Conservation (phyloP, 2,113 vertebrate species). For the Thomomys bottae region DNA sequence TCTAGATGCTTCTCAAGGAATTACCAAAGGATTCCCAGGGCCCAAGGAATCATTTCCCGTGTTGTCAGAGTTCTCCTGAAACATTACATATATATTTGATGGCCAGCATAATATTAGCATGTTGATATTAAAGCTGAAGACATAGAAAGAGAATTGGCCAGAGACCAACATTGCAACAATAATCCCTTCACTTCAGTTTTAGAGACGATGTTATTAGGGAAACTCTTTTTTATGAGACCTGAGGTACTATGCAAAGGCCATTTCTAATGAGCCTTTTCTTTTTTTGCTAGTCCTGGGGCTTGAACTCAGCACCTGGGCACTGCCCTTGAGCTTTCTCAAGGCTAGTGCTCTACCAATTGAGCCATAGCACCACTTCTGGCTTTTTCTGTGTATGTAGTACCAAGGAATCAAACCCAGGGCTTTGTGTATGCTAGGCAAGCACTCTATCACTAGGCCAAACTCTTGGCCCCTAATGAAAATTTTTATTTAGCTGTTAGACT, state of each 20-base stretch:
- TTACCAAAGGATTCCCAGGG: not conserved
- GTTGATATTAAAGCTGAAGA: not conserved
- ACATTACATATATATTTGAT: not conserved
- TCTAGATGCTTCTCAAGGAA: conserved; percentile 38
- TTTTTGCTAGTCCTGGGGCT: too few relatives aligned
- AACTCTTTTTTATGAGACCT: conserved; percentile 15
- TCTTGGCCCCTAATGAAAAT: too few relatives aligned
- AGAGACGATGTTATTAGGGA: conserved; percentile 22
- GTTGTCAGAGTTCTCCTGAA: not conserved
- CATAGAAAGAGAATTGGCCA: not conserved
- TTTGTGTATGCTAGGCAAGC: too few relatives aligned
- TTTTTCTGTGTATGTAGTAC: too few relatives aligned
- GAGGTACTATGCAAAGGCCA: conserved; percentile 44
- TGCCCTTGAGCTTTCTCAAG: too few relatives aligned
- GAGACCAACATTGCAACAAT: not conserved
- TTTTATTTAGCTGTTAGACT: conserved; percentile 55
- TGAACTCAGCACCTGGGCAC: too few relatives aligned
- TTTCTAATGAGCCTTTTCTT: conserved; percentile 19
- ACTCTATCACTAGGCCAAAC: too few relatives aligned
- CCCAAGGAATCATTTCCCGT: not conserved
- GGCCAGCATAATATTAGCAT: not conserved
- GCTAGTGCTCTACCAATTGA: too few relatives aligned
- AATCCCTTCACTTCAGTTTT: conserved; percentile 21
- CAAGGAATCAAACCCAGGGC: too few relatives aligned
- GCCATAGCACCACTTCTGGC: too few relatives aligned